These are phyloP conservation scores for Eurystomus gularis DNA, from an alignment of 2,113 vertebrate genomes.

Conservation along the genomic window DNA sequence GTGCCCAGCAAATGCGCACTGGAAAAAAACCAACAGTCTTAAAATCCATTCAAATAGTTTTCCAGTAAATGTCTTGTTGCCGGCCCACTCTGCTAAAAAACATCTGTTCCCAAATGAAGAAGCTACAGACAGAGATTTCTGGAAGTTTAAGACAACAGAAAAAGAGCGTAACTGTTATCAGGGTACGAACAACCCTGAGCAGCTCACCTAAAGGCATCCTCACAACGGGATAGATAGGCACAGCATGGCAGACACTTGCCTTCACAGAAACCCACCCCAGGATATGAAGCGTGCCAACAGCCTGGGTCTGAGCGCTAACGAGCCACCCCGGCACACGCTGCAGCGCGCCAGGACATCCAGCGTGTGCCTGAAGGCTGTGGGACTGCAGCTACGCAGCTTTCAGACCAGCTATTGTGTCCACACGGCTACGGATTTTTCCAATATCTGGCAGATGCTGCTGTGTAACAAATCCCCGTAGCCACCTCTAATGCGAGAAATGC, in stretches of 20 bases:
- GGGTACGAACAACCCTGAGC: background rate
- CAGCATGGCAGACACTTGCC: background rate
- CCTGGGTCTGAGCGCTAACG: background rate
- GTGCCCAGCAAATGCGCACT: background rate
- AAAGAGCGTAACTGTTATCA: background rate
- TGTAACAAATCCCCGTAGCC: background rate
- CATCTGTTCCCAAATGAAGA: conserved; percentile 21
- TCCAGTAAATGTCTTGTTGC: background rate
- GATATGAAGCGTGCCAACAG: background rate
- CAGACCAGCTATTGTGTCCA: background rate
- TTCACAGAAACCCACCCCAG: background rate
- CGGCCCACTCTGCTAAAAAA: conserved; percentile 19
- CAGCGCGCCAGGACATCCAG: background rate
- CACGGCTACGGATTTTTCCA: accelerated
- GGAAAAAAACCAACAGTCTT: background rate
- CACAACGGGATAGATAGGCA: background rate
- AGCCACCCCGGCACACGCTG: background rate
- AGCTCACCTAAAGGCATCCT: background rate
- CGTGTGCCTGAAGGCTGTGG: background rate
- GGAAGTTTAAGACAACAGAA: background rate
- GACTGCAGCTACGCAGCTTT: background rate
- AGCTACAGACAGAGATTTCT: background rate
- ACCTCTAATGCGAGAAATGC: accelerated
- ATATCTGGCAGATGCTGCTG: background rate
- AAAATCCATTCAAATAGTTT: conserved; percentile 14